Evolutionary conservation across 2,797 vertebrate species (phyloP).

Genomic region (Pangasius macronema): DNA sequence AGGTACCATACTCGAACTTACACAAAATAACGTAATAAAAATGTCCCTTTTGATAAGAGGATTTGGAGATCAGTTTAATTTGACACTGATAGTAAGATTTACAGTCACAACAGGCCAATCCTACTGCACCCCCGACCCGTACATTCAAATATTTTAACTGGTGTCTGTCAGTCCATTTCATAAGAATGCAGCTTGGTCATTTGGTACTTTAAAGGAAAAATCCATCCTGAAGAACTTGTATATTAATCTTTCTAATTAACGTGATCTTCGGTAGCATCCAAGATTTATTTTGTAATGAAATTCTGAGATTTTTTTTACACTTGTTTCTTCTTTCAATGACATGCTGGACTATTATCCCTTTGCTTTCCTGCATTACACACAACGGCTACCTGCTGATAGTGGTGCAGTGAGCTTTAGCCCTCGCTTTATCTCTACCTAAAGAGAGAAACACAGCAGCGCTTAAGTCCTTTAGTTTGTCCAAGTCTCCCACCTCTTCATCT

Average conservation of each 20-base stretch:
- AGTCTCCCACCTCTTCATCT: neutral
- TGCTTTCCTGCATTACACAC: neutral
- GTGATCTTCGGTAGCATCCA: neutral
- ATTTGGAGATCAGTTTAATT: neutral
- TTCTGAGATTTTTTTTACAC: neutral
- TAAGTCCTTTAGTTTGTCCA: neutral
- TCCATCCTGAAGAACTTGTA: neutral
- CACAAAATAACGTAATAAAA: neutral
- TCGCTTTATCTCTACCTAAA: neutral
- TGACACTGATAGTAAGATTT: neutral
- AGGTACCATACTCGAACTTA: conserved; percentile 4
- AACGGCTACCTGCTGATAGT: no score
- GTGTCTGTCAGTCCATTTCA: neutral
- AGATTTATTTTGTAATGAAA: neutral
- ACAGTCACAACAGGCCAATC: neutral
- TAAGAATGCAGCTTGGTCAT: neutral
- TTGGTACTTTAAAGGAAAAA: neutral
- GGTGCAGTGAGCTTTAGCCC: neutral
- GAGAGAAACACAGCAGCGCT: neutral
- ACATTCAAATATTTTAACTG: neutral
- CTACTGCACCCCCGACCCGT: neutral
- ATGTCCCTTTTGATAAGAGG: neutral
- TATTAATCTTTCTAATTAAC: neutral
- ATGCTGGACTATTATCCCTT: no score
- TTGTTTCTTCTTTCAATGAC: neutral